phyloP scores from a whole-genome alignment of 2,113 vertebrate species.

The Felis chaus region DNA sequence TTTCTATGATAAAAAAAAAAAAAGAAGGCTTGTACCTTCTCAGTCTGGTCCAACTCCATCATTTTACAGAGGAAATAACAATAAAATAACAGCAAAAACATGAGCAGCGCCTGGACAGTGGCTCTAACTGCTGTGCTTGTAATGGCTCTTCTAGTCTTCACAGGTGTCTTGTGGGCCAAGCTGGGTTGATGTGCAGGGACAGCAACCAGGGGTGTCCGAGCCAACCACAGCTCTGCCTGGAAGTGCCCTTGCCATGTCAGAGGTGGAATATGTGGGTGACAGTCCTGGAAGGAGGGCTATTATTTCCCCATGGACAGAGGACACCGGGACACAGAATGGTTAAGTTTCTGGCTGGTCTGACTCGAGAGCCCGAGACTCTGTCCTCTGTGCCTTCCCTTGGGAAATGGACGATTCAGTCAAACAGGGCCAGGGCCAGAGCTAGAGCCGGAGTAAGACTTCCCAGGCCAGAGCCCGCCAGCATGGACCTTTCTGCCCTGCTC shows the following conservation, averaged over 20 bases:
- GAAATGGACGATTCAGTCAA: neutral
- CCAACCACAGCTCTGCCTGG: neutral
- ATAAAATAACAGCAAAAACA: neutral
- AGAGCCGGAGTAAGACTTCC: neutral
- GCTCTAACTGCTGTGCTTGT: neutral
- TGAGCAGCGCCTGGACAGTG: neutral
- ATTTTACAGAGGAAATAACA: neutral
- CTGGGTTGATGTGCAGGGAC: neutral
- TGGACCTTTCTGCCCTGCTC: neutral
- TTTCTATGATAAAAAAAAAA: neutral
- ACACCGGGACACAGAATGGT: neutral
- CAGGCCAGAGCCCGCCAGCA: rapidly evolving
- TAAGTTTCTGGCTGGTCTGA: neutral
- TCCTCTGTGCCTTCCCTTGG: neutral
- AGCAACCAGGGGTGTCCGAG: neutral
- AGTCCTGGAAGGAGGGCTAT: neutral
- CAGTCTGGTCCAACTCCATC: neutral
- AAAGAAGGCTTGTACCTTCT: neutral
- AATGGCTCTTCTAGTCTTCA: neutral
- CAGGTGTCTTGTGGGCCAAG: neutral
- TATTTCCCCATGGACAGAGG: neutral
- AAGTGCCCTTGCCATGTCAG: neutral
- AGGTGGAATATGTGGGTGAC: neutral
- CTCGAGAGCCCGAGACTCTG: neutral
- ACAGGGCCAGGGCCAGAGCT: neutral